phyloP scores from a whole-genome alignment of 2,888 invertebrate genomes.

The Petrolisthes cinctipes region DNA sequence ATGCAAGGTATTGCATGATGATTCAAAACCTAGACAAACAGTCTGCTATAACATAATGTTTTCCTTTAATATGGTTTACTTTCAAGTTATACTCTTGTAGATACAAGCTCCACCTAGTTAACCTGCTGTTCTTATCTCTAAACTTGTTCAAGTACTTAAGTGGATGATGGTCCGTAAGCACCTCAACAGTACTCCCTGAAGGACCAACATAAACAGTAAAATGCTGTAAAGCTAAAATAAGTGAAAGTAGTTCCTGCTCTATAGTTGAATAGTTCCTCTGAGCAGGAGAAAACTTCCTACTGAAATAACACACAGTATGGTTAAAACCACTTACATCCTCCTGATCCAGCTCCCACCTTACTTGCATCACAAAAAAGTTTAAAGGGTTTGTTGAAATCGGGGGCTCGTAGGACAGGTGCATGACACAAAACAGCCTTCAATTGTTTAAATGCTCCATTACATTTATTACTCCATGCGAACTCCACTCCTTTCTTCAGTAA shows the following conservation, averaged over 20 bases:
- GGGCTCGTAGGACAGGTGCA: neutral
- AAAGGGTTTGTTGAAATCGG: neutral
- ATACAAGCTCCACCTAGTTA: slow-evolving; percentile 10
- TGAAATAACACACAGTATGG: neutral
- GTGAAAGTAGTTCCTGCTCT: slow-evolving; percentile 4
- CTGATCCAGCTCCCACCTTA: neutral
- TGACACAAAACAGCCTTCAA: neutral
- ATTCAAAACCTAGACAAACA: neutral
- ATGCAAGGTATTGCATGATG: neutral
- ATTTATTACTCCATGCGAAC: neutral
- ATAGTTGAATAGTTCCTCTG: slow-evolving; percentile 3
- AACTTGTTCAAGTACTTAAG: neutral
- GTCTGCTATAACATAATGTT: slow-evolving; percentile 6
- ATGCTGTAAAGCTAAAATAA: slow-evolving; percentile 5
- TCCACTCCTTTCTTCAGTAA: neutral
- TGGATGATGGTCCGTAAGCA: neutral
- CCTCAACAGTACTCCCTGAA: neutral
- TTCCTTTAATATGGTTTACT: neutral
- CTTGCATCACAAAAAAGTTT: neutral
- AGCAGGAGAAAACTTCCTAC: neutral
- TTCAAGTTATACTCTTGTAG: neutral
- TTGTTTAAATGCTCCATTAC: neutral
- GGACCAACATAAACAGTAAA: slow-evolving; percentile 16
- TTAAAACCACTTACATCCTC: neutral
- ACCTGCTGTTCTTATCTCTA: neutral